Evolutionary conservation across 1,140 invertebrate species (phyloP).

Genomic region (Pseudomyrmex dendroicus): DNA sequence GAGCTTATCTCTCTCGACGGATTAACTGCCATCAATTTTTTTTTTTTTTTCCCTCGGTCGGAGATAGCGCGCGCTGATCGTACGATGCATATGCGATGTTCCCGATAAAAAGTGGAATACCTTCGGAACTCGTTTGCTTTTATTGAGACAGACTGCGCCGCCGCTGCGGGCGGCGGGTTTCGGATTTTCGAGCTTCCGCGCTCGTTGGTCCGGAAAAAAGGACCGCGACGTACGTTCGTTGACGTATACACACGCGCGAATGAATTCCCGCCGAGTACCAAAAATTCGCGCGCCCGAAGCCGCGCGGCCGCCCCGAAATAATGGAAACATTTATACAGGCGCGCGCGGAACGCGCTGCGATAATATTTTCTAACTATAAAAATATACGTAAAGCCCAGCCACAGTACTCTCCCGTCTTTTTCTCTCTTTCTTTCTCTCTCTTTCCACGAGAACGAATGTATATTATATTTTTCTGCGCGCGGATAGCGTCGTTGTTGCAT

Average conservation of each 20-base stretch:
- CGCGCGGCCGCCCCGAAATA: conserved; percentile 36
- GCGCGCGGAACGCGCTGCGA: conserved; percentile 16
- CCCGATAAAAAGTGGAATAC: conserved; percentile 57
- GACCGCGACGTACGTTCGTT: conserved; percentile 15
- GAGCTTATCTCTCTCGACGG: not conserved
- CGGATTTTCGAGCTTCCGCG: conserved; percentile 30
- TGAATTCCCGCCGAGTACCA: conserved; percentile 55
- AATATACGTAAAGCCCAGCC: conserved; percentile 26
- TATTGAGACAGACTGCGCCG: conserved; percentile 66
- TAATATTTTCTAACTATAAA: conserved; percentile 57
- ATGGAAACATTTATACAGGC: conserved; percentile 55
- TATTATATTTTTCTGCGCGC: conserved; percentile 24
- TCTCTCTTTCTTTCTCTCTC: too few relatives aligned
- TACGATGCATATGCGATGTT: conserved; percentile 50
- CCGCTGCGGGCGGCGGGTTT: conserved; percentile 17
- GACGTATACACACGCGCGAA: conserved; percentile 36
- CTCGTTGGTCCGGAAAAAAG: conserved; percentile 31
- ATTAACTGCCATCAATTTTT: conserved; percentile 53
- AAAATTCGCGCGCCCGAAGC: conserved; percentile 41
- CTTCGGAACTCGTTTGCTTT: conserved; percentile 61
- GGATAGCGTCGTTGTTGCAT: conserved; percentile 6
- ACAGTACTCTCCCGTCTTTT: too few relatives aligned
- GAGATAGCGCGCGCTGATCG: conserved; percentile 38
- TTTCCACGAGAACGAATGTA: conserved; percentile 16
- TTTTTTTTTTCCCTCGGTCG: not conserved